These are phyloP conservation scores for Hypotaenidia okinawae DNA, from an alignment of 2,797 vertebrate genomes.

Conservation along the genomic window DNA sequence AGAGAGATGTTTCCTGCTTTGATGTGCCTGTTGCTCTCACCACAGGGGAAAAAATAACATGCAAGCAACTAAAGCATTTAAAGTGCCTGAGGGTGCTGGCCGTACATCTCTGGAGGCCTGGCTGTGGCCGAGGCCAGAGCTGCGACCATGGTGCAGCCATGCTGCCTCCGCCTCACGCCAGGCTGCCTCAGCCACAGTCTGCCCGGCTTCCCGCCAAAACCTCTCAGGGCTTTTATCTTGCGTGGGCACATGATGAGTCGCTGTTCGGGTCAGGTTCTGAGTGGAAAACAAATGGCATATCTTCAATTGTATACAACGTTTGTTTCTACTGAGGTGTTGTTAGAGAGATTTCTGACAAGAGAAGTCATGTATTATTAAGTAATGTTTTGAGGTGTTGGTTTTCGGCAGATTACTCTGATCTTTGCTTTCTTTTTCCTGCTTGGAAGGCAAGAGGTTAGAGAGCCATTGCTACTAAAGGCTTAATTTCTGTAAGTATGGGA, in stretches of 20 bases:
- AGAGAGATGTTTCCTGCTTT: conserved; percentile 43
- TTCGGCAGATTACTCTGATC: not conserved
- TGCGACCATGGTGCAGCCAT: too few species aligned
- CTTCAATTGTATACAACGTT: fast-evolving
- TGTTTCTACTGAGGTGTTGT: not conserved
- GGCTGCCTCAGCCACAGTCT: not conserved
- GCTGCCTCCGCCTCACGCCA: not conserved
- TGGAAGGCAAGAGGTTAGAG: not conserved
- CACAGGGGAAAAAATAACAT: not conserved
- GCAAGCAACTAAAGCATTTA: not conserved
- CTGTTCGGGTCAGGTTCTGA: fast-evolving
- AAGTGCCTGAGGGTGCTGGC: not conserved
- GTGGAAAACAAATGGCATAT: fast-evolving
- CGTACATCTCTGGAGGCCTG: fast-evolving
- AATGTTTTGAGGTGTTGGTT: fast-evolving
- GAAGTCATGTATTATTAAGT: not conserved
- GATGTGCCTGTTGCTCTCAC: conserved; percentile 56
- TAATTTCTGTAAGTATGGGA: not conserved
- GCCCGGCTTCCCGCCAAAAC: not conserved
- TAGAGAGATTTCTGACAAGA: not conserved
- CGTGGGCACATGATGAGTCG: fast-evolving
- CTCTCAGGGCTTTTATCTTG: fast-evolving
- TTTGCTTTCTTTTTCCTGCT: not conserved
- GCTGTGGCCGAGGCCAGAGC: not conserved
- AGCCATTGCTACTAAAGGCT: not conserved